These are phyloP conservation scores for Thinocorus orbignyianus DNA, from an alignment of 2,113 vertebrate genomes.

Conservation along the genomic window DNA sequence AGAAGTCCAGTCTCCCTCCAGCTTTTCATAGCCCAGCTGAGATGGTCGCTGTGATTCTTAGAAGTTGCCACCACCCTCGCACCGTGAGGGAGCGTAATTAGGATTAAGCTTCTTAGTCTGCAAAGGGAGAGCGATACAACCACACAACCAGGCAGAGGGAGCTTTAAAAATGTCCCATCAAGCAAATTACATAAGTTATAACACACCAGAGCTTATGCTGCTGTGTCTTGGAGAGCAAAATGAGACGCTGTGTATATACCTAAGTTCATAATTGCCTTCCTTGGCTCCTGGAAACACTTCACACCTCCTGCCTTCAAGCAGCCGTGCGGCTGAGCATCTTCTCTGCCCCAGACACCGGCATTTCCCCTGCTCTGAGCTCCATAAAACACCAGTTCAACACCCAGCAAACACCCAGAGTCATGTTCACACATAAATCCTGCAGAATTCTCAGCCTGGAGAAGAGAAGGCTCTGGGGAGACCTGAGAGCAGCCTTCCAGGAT, in stretches of 20 bases:
- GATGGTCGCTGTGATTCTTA: background rate
- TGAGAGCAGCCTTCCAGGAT: too few relatives aligned
- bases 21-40: background rate
- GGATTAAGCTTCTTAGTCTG: background rate
- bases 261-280: background rate
- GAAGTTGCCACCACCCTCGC: background rate
- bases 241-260: background rate
- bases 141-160: background rate
- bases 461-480: too few relatives aligned
- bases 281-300: background rate
- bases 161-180: background rate
- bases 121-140: background rate
- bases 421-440: background rate
- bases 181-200: background rate
- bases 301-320: background rate
- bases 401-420: background rate
- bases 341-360: fast-evolving
- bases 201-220: background rate
- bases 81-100: background rate
- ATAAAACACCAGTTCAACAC: background rate
- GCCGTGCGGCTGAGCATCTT: background rate
- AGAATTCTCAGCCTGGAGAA: too few relatives aligned
- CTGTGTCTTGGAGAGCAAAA: background rate
- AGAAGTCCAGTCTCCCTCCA: background rate
- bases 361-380: background rate